Evolutionary conservation across 2,113 vertebrate genomes (phyloP), one percentile per base, ranked within the genome.

Genomic region (Lethenteron reissneri): DNA sequence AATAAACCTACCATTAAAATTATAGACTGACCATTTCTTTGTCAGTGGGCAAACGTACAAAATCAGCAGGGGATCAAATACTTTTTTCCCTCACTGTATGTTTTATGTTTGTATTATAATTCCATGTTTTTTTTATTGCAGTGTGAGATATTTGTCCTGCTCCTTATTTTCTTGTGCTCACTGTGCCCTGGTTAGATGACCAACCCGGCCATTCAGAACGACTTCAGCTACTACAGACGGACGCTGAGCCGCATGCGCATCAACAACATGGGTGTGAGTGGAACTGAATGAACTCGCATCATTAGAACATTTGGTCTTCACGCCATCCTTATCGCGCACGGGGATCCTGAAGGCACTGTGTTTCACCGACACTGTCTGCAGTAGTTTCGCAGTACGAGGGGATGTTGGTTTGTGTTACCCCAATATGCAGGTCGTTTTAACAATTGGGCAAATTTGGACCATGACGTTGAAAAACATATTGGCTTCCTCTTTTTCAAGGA

Each of bases 231-330:
- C 77, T 97, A 97, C 75, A 82, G 94, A 75, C 79, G 94, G 75
- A 97, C 92, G 56, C 92, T 97, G 80, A 95, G 85, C 77, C 87
- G 92, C 73, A 97, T 95, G 79, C 81, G 90, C 71, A 88, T 97
- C 83, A 97, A 97, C 79, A 94, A 95, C 79, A 92, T 96, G 89
- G 92, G 95, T 14, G 94, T 95, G 80, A 90, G 88, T 82, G 69
- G 72, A 75, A n/a, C 57, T 3, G 58, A 8, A 14, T 17, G 11
- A 70, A 58, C 12, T 71, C 15, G 21, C 15, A 69, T 57, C 9
- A 19, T 71, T 25, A 21, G 10, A 17, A 13, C 15, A 8, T 70
- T 41, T 68, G 64, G n/a, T 3, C 11, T 68, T n/a, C 11, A 25
- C 25, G 64, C 9, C 25, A 25, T 68, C 64, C 25, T 14, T 64